phyloP scores from a whole-genome alignment of 1,140 invertebrate species.

The silkworm (Bombyx mori) region DNA sequence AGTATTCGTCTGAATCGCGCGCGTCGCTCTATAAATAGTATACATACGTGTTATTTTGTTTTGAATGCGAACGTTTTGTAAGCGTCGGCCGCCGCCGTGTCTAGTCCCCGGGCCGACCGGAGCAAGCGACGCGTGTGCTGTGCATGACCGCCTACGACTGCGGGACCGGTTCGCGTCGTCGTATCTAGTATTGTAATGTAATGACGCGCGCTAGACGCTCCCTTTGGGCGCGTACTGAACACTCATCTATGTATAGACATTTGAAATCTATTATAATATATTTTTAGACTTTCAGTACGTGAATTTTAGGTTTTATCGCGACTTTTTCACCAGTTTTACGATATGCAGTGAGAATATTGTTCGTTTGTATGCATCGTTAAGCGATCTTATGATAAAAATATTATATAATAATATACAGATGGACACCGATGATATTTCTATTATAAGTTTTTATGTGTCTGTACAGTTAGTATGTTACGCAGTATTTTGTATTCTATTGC shows the following conservation, averaged over 20 bases:
- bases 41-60: conserved; percentile 31
- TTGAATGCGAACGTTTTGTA: conserved; percentile 36
- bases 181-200: conserved; percentile 42
- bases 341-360: conserved; percentile 59
- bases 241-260: conserved; percentile 69
- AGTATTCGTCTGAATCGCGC: conserved; percentile 86
- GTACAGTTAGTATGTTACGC: conserved; percentile 64
- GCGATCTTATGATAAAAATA: conserved; percentile 19
- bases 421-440: conserved; percentile 43
- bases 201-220: conserved; percentile 39
- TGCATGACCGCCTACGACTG: conserved; percentile 16
- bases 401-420: conserved; percentile 43
- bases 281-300: conserved; percentile 68
- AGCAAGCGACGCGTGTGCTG: conserved; percentile 21
- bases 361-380: conserved; percentile 57
- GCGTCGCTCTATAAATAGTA: conserved; percentile 24
- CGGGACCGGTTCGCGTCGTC: conserved; percentile 8
- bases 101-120: conserved; percentile 35
- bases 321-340: conserved; percentile 65
- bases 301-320: conserved; percentile 65
- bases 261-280: conserved; percentile 69
- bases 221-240: conserved; percentile 57
- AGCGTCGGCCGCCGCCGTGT: conserved; percentile 22
- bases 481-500: conserved; percentile 54
- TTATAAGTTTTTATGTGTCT: conserved; percentile 46